Evolutionary conservation across 92 coral and sea anemone species (phyloP), one percentile per base, ranked within the genome.

Genomic region (Epizoanthus scotinus): DNA sequence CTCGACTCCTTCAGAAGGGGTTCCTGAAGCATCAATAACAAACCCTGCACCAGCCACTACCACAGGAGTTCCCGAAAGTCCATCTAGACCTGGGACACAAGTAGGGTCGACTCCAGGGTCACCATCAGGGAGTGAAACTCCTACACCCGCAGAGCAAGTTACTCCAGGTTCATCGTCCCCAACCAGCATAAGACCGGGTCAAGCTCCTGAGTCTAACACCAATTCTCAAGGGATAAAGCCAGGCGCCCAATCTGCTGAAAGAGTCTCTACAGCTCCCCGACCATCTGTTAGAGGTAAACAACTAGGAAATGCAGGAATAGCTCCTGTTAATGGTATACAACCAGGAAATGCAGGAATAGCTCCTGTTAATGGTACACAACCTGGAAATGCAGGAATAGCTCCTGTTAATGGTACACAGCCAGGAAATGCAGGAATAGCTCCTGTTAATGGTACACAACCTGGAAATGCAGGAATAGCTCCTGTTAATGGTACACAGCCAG

Each of bases 151-250:
- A 58, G n/a, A 25, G 17, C 24, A 20, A 6, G 68, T 3, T 18
- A 73, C 2, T 0, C 67, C 38, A 50, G 3, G 25, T n/a, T 44
- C 70, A 18, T 19, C 22, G 36, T 2, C 86, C 1, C 68, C 70
- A 24, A 28, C 71, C 17, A 58, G 38, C 2, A 38, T 22, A 56
- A 19, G 52, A 6, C 79, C 89, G 24, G 67, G 71, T n/a, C 64
- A 27, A 17, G 27, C 79, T 20, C 86, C 86, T 6, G 80, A 69
- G 4, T 61, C 47, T 25, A 47, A 47, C 52, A 10, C 77, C 12
- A 34, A 5, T 14, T 38, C 20, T 6, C 83, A 73, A 13, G 83
- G 40, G 8, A 47, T 3, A 20, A 38, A 29, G 2, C 55, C 84
- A 50, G 67, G 69, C 29, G 12, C 31, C 0, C n/a, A 67, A 34